Conservation (phyloP, 2,113 vertebrate genomes). For the Pterophyllum scalare region DNA sequence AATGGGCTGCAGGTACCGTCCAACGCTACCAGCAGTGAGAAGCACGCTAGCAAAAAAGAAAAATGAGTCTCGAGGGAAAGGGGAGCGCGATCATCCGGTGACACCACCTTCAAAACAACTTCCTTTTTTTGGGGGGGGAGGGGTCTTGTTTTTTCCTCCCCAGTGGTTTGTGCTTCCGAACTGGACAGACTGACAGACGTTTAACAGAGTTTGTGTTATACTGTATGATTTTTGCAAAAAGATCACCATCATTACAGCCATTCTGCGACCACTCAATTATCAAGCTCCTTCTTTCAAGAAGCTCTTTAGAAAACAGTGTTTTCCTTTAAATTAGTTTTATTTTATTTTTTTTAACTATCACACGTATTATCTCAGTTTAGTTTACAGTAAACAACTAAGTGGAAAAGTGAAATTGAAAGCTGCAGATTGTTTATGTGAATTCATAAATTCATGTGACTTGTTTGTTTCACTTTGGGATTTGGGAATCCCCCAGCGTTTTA, state of each 20-base stretch:
- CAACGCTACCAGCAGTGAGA: not conserved
- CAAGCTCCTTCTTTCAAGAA: not conserved
- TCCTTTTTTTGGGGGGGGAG: not conserved
- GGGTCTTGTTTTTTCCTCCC: not conserved
- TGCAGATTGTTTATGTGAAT: not conserved
- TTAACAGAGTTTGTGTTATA: not conserved
- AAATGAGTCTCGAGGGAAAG: not conserved
- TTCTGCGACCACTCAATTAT: not conserved
- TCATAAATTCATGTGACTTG: not conserved
- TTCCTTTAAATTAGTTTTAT: fast-evolving
- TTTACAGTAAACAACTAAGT: not conserved
- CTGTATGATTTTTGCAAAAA: not conserved
- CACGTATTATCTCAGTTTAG: not conserved
- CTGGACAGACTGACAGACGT: not conserved
- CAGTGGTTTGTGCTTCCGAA: not conserved
- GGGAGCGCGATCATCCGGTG: not conserved
- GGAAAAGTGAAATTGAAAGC: slow-evolving; percentile 35
- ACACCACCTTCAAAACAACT: not conserved
- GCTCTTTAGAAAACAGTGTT: not conserved
- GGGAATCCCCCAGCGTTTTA: not conserved
- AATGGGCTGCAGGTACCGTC: not conserved
- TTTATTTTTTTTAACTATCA: not conserved
- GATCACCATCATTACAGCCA: not conserved
- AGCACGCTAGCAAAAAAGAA: not conserved
- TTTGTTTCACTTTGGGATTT: slow-evolving; percentile 13